phyloP scores from a whole-genome alignment of 2,797 vertebrate genomes.

The Halcyon smyrnensis region DNA sequence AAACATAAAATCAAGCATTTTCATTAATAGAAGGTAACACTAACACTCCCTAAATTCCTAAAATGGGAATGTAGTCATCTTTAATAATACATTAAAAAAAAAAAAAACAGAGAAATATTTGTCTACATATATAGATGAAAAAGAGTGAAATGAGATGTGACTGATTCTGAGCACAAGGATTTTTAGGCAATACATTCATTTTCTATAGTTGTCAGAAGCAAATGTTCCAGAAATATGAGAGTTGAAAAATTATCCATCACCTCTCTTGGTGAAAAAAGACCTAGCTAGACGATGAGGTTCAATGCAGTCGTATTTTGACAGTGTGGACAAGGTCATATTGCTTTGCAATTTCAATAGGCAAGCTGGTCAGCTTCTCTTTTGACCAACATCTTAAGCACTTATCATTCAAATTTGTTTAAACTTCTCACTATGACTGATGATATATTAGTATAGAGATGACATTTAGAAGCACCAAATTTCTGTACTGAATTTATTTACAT shows the following conservation, averaged over 20 bases:
- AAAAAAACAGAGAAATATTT: background rate
- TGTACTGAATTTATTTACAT: background rate
- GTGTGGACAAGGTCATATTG: background rate
- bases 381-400: background rate
- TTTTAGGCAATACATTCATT: constrained; percentile 65
- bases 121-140: constrained; percentile 29
- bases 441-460: background rate
- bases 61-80: background rate
- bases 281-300: background rate
- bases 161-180: constrained; percentile 38
- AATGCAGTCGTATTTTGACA: background rate
- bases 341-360: background rate
- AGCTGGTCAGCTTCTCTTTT: background rate
- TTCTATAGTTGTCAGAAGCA: constrained; percentile 60
- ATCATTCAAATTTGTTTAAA: background rate
- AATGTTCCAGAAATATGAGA: constrained; percentile 62
- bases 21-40: background rate
- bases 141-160: constrained; percentile 65
- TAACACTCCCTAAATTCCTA: background rate
- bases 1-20: background rate
- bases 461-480: background rate
- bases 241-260: constrained; percentile 58
- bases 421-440: background rate
- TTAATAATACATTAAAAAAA: background rate
- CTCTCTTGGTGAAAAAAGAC: background rate